Conservation (phyloP, 2,797 vertebrate species). For the Atherinosoma microstoma region DNA sequence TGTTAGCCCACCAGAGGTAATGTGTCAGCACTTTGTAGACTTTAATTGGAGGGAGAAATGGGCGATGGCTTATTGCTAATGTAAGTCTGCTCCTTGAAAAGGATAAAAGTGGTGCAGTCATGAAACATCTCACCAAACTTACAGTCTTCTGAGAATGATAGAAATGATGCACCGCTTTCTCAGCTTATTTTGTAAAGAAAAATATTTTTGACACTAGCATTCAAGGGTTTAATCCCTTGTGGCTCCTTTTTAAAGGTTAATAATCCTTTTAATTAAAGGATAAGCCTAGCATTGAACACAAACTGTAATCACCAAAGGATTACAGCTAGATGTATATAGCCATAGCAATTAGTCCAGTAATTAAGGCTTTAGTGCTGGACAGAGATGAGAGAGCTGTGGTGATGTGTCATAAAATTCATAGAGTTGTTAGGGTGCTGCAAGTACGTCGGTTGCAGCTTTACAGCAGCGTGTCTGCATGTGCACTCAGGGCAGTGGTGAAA, state of each 20-base stretch:
- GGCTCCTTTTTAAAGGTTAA: conserved; percentile 93
- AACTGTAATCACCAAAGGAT: conserved; percentile 96
- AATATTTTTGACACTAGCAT: conserved; percentile 79
- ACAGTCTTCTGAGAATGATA: conserved; percentile 70
- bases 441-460: conserved; percentile 91
- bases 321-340: conserved; percentile 95
- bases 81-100: conserved; percentile 66
- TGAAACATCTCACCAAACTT: conserved; percentile 50
- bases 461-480: conserved; percentile 85
- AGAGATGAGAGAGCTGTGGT: conserved; percentile 93
- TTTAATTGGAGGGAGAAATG: conserved; percentile 75
- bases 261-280: conserved; percentile 98
- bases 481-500: conserved; percentile 92
- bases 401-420: conserved; percentile 96
- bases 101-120: conserved; percentile 48
- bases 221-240: conserved; percentile 87
- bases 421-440: conserved; percentile 89
- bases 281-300: conserved; percentile 93
- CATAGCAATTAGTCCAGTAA: conserved; percentile 98
- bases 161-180: conserved; percentile 64
- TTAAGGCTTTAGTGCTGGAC: conserved; percentile 98
- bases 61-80: conserved; percentile 67
- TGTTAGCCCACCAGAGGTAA: conserved; percentile 61
- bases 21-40: conserved; percentile 75
- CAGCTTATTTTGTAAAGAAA: conserved; percentile 51